Evolutionary conservation across 2,888 invertebrate genomes (phyloP), one percentile per base, ranked within the genome.

Genomic region (Rhodophaea formosa): DNA sequence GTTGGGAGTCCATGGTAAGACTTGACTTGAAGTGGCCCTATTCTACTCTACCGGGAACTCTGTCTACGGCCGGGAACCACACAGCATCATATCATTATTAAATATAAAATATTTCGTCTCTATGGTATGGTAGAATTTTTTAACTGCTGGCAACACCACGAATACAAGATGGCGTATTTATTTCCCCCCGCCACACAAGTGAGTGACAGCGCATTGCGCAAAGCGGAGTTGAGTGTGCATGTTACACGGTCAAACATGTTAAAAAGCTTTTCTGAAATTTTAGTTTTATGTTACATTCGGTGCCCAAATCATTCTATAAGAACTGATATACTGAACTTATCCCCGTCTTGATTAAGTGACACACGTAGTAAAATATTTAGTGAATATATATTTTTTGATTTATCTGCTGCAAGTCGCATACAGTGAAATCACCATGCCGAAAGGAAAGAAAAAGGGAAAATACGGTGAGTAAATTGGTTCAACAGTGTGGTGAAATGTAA

Each of bases 371-470:
- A 84, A 84, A 75, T 83, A 80, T 74, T 71, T 90, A 90, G 90
- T 88, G 88, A 88, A 86, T 93, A 51, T 93, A 92, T 91, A 69
- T 91, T 87, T 85, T 86, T 82, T 90, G 88, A 84, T 88, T 92
- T 92, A 86, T 88, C 82, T 54, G 44, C 64, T 64, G 61, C 79
- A 72, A 90, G 89, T 91, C 68, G 70, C 74, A 64, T 76, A 64
- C 65, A 67, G 64, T 61, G 60, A 71, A 70, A 77, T 82, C 86
- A 94, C 80, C 90, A 95, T 95, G 95, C 95, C 95, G 86, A 95
- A 95, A 93, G 94, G 95, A 87, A 94, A 94, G 91, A 93, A 94
- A 91, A 94, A 93, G 93, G 94, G 94, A 92, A 95, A 94, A 92
- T 93, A 92, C 89, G 94, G 95, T 95, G 77, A 92, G 93, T 81